Evolutionary conservation across 1,140 invertebrate species (phyloP).

Genomic region (Dendroctonus ponderosae): DNA sequence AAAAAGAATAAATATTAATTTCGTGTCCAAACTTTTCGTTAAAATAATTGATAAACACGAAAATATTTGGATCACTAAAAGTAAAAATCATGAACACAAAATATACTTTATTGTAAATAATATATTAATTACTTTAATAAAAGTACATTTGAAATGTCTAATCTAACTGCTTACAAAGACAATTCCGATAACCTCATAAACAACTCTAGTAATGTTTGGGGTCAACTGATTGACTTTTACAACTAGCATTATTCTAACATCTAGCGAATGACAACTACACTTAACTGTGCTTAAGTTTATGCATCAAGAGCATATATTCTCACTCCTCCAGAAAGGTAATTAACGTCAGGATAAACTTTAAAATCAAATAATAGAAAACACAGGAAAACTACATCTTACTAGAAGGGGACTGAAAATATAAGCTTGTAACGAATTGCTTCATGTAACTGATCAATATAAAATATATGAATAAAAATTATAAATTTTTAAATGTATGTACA

Average conservation of each 20-base stretch:
- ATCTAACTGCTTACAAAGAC: conserved; percentile 10
- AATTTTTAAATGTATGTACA: conserved; percentile 37
- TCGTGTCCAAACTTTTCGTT: too few relatives aligned
- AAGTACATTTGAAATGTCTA: conserved; percentile 12
- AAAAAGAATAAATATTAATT: too few relatives aligned
- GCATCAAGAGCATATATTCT: conserved; percentile 1
- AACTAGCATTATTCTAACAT: conserved; percentile 8
- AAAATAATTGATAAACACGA: not conserved
- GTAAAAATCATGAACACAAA: conserved; percentile 4
- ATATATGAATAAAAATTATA: conserved; percentile 38
- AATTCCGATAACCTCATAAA: conserved; percentile 3
- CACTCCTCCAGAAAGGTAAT: not conserved
- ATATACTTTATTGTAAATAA: conserved; percentile 13
- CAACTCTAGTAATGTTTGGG: conserved; percentile 1
- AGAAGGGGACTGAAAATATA: conserved; percentile 1
- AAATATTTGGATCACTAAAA: conserved; percentile 2
- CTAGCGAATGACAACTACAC: conserved; percentile 5
- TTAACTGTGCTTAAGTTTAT: conserved; percentile 9
- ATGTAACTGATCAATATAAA: conserved; percentile 23
- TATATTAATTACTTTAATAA: conserved; percentile 16
- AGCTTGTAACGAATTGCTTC: not conserved
- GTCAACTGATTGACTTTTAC: not conserved
- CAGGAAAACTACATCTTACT: not conserved
- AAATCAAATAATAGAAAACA: not conserved
- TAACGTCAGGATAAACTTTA: not conserved